These are phyloP conservation scores for Agrypnus murinus DNA, from an alignment of 2,888 invertebrate genomes.

Conservation along the genomic window DNA sequence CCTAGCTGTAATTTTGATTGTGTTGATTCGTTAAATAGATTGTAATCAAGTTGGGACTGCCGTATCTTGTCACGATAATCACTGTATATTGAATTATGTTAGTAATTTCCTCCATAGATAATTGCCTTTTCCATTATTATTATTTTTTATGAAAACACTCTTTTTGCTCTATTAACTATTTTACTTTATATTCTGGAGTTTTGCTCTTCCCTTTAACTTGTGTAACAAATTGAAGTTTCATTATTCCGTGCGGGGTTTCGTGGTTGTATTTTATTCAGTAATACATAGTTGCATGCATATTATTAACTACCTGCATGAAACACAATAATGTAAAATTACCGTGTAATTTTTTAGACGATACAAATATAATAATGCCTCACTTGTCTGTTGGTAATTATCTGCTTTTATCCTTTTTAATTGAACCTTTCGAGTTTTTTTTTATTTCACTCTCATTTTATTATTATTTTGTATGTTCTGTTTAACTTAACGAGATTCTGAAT, in stretches of 20 bases:
- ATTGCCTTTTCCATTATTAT: constrained; percentile 36
- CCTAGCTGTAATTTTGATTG: constrained; percentile 32
- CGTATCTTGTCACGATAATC: constrained; percentile 50
- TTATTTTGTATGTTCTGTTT: constrained; percentile 14
- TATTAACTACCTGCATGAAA: constrained; percentile 45
- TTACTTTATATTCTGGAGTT: background rate
- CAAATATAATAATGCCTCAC: constrained; percentile 38
- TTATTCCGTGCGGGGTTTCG: constrained; percentile 37
- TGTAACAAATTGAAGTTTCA: constrained; percentile 38
- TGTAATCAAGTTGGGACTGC: constrained; percentile 41
- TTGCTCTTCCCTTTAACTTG: constrained; percentile 22
- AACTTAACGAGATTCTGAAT: background rate
- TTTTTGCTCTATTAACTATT: constrained; percentile 34
- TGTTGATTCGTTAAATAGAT: constrained; percentile 47
- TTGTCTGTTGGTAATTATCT: constrained; percentile 34
- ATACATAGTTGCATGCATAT: constrained; percentile 45
- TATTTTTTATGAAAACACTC: background rate
- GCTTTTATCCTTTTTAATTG: constrained; percentile 43
- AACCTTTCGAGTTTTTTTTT: constrained; percentile 9
- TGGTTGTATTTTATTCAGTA: constrained; percentile 36
- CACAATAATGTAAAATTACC: constrained; percentile 39
- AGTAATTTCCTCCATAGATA: constrained; percentile 45
- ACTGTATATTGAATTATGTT: constrained; percentile 46
- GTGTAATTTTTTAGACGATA: constrained; percentile 42
- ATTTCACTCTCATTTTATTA: no score